Evolutionary conservation across 2,113 vertebrate genomes (phyloP).

Genomic region (Hystrix brachyura): DNA sequence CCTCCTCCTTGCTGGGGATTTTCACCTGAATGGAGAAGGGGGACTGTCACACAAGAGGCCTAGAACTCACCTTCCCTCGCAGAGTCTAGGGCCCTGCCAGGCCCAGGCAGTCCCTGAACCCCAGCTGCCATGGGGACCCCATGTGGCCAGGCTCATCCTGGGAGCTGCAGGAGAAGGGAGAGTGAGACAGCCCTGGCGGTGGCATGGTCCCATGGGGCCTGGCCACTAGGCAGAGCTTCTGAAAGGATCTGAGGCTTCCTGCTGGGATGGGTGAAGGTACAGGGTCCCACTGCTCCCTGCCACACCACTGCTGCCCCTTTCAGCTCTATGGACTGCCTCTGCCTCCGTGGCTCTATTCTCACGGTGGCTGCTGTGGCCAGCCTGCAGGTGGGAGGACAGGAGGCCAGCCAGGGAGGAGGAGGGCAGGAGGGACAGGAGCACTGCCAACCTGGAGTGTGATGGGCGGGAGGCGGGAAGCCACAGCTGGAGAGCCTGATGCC

Average conservation of each 20-base stretch:
- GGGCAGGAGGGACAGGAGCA: not conserved
- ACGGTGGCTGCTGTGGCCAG: not conserved
- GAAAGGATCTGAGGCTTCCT: not conserved
- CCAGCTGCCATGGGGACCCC: not conserved
- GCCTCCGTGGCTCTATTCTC: not conserved
- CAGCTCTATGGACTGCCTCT: not conserved
- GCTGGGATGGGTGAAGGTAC: not conserved
- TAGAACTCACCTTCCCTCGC: not conserved
- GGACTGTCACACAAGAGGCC: not conserved
- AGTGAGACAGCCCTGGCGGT: fast-evolving
- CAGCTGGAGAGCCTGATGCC: fast-evolving
- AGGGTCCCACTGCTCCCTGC: not conserved
- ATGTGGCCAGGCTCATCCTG: not conserved
- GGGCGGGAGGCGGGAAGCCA: constrained; percentile 27
- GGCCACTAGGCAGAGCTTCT: not conserved
- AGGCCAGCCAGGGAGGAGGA: fast-evolving
- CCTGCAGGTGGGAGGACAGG: not conserved
- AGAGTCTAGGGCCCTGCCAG: not conserved
- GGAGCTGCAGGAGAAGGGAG: not conserved
- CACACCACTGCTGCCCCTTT: not conserved
- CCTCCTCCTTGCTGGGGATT: constrained; percentile 70
- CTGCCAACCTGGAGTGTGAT: constrained; percentile 78
- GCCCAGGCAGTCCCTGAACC: not conserved
- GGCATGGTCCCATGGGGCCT: not conserved
- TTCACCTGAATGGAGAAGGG: constrained; percentile 67